Conservation (phyloP, 2,113 vertebrate species). For the Rallus limicola region DNA sequence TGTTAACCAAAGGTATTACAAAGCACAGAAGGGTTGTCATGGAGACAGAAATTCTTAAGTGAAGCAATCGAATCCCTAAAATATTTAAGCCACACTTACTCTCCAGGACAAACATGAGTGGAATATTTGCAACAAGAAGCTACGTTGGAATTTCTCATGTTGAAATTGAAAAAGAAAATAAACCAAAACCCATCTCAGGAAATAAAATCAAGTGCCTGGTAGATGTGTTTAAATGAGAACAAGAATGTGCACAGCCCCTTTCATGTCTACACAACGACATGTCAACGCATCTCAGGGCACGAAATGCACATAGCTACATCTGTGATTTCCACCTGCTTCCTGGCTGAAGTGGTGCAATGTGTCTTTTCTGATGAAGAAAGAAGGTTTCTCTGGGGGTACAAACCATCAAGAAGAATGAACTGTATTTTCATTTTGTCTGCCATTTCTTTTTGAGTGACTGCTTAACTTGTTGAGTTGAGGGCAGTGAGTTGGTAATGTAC, state of each 20-base stretch:
- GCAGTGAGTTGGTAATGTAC: fast-evolving
- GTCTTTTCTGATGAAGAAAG: neutral
- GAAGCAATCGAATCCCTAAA: conserved; percentile 23
- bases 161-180: conserved; percentile 16
- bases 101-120: conserved; percentile 21
- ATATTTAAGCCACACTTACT: conserved; percentile 58
- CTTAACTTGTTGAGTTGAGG: neutral
- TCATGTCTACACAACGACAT: neutral
- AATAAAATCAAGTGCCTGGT: neutral
- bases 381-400: neutral
- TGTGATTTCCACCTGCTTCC: neutral
- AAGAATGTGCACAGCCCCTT: neutral
- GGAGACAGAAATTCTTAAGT: conserved; percentile 53
- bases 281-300: neutral
- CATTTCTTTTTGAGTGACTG: neutral
- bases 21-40: conserved; percentile 62
- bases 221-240: neutral
- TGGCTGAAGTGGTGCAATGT: neutral
- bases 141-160: neutral
- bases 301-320: neutral
- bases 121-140: neutral
- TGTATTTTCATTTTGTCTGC: neutral
- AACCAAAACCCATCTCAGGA: neutral
- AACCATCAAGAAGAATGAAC: neutral
- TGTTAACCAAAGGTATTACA: conserved; percentile 20